Conservation (phyloP, 1,140 invertebrate species). For the Leptestheria dahalacensis region DNA sequence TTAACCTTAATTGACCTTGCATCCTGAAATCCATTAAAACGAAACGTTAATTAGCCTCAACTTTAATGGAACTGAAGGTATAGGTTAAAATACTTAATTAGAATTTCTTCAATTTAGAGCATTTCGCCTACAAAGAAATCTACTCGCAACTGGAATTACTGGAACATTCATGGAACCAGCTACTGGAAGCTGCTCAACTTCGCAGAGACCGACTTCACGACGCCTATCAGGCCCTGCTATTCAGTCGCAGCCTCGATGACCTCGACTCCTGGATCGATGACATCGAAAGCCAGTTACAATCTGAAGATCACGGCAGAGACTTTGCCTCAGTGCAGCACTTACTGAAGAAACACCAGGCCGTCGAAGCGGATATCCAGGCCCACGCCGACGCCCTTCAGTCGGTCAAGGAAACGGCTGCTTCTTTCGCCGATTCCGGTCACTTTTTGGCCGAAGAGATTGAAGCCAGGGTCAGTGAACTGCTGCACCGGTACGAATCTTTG, state of each 20-base stretch:
- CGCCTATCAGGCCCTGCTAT: slow-evolving; percentile 66
- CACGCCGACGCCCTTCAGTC: slow-evolving; percentile 61
- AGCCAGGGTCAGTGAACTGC: slow-evolving; percentile 46
- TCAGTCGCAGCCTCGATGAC: slow-evolving; percentile 70
- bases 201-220: slow-evolving; percentile 82
- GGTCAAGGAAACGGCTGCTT: slow-evolving; percentile 54
- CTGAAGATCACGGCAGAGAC: slow-evolving; percentile 66
- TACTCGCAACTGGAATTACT: slow-evolving; percentile 63
- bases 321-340: slow-evolving; percentile 64
- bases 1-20: not conserved
- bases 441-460: slow-evolving; percentile 74
- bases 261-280: slow-evolving; percentile 81
- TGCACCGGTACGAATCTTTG: slow-evolving; percentile 60
- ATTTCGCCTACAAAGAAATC: slow-evolving; percentile 80
- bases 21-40: too few relatives aligned
- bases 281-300: slow-evolving; percentile 60
- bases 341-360: slow-evolving; percentile 65
- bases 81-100: not conserved
- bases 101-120: slow-evolving; percentile 24
- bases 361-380: slow-evolving; percentile 63
- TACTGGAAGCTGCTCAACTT: slow-evolving; percentile 55
- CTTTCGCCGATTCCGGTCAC: slow-evolving; percentile 58
- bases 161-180: slow-evolving; percentile 64
- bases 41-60: too few relatives aligned
- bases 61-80: too few relatives aligned